These are phyloP conservation scores for Sycophaga agraensis DNA, from an alignment of 1,140 invertebrate genomes.

Conservation along the genomic window DNA sequence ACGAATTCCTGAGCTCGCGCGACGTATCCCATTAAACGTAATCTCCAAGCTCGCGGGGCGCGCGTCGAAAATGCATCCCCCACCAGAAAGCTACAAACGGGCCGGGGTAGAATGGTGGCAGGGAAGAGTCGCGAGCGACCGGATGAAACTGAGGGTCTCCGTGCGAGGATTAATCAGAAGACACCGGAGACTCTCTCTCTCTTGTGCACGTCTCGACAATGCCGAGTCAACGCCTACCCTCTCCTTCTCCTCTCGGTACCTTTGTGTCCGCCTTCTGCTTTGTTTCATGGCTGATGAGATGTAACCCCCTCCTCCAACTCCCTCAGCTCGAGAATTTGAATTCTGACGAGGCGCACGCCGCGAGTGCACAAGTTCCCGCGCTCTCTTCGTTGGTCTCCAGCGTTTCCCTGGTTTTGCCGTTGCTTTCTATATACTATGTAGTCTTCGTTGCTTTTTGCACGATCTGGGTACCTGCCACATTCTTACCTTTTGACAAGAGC, in stretches of 20 bases:
- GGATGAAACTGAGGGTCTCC: constrained; percentile 2
- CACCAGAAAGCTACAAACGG: constrained; percentile 1
- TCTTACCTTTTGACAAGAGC: too few relatives aligned
- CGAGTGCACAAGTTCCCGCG: background rate
- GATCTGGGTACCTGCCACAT: too few relatives aligned
- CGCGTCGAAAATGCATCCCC: too few relatives aligned
- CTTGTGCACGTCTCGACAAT: too few relatives aligned
- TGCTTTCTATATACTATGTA: too few relatives aligned
- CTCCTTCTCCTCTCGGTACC: too few relatives aligned
- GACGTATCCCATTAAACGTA: too few relatives aligned
- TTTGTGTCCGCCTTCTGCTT: constrained; percentile 45
- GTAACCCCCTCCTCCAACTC: constrained; percentile 37
- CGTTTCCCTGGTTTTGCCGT: too few relatives aligned
- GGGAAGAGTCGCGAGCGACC: background rate
- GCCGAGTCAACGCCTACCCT: constrained; percentile 39
- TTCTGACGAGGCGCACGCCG: background rate
- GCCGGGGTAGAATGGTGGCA: constrained; percentile 6
- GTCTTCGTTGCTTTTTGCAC: too few relatives aligned
- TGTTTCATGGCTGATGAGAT: constrained; percentile 54
- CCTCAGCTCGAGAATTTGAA: constrained; percentile 5
- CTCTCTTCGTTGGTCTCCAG: background rate
- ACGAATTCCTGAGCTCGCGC: too few relatives aligned
- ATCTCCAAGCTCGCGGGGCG: too few relatives aligned
- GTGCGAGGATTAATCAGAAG: constrained; percentile 47
- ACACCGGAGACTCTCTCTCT: too few relatives aligned